These are phyloP conservation scores for Oxyteleia sp. DNA, from an alignment of 2,888 invertebrate genomes.

Conservation along the genomic window DNA sequence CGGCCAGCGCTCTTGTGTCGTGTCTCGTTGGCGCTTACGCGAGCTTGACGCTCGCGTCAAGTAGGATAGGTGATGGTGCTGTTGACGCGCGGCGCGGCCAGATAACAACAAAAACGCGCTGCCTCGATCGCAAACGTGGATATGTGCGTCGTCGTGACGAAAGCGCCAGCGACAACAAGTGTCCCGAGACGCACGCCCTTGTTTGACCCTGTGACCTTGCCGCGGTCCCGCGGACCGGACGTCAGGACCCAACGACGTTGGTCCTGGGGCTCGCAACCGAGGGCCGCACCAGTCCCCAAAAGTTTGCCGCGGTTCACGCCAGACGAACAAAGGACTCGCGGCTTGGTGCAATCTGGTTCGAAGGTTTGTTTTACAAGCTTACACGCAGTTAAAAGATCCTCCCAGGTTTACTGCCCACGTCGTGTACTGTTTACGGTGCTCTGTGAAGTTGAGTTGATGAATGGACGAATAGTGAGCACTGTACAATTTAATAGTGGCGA, in stretches of 20 bases:
- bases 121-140: slow-evolving; percentile 13
- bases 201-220: slow-evolving; percentile 38
- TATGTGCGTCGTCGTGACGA: slow-evolving; percentile 50
- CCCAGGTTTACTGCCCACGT: slow-evolving; percentile 1
- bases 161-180: slow-evolving; percentile 78
- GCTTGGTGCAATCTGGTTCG: slow-evolving; percentile 17
- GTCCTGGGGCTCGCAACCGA: too few species aligned
- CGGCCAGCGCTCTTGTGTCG: slow-evolving; percentile 19
- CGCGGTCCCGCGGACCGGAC: slow-evolving; percentile 50
- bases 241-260: slow-evolving; percentile 30
- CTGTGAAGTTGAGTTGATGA: slow-evolving; percentile 22
- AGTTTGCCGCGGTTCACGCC: slow-evolving; percentile 13
- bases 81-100: slow-evolving; percentile 18
- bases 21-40: slow-evolving; percentile 12
- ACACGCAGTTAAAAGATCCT: slow-evolving; percentile 18
- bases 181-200: slow-evolving; percentile 72
- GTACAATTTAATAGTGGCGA: slow-evolving; percentile 24
- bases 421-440: slow-evolving; percentile 16
- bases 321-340: slow-evolving; percentile 22
- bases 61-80: slow-evolving; percentile 20
- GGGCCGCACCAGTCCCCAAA: slow-evolving; percentile 2
- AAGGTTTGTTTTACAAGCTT: slow-evolving; percentile 37
- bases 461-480: slow-evolving; percentile 19
- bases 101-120: slow-evolving; percentile 32
- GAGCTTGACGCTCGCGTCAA: slow-evolving; percentile 44